These are phyloP conservation scores for Nannoperca obscura DNA, from an alignment of 2,797 vertebrate genomes.

Conservation along the genomic window DNA sequence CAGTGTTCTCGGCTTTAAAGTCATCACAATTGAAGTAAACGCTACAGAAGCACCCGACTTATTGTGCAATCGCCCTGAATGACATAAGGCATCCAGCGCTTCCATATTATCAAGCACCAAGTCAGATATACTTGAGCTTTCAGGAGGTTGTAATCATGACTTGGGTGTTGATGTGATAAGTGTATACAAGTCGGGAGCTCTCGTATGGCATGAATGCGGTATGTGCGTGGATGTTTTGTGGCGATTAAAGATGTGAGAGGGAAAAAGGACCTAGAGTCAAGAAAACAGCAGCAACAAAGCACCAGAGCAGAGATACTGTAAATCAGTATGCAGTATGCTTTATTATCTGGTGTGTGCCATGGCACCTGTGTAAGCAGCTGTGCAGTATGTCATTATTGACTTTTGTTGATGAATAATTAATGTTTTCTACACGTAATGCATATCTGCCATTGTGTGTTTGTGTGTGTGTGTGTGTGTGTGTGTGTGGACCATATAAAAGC, in stretches of 20 bases:
- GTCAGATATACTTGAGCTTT: background rate
- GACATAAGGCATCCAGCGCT: background rate
- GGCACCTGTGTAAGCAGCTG: conserved; percentile 16
- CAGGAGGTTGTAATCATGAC: background rate
- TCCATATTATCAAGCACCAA: background rate
- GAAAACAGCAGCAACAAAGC: background rate
- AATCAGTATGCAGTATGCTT: background rate
- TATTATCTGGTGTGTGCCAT: conserved; percentile 12
- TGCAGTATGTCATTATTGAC: conserved; percentile 53
- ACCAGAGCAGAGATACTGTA: background rate
- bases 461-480: conserved; percentile 9
- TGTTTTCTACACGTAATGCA: conserved; percentile 38
- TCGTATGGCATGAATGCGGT: background rate
- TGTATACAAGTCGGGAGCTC: conserved; percentile 8
- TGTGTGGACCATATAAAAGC: conserved; percentile 14
- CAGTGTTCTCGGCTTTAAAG: too few relatives aligned
- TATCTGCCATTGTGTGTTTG: conserved; percentile 16
- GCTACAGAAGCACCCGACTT: too few relatives aligned
- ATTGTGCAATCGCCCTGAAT: too few relatives aligned
- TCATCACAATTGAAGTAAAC: too few relatives aligned
- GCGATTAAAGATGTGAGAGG: background rate
- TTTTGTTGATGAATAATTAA: conserved; percentile 61
- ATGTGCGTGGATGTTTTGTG: background rate
- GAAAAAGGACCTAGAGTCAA: background rate
- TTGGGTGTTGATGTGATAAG: conserved; percentile 8